Evolutionary conservation across 2,113 vertebrate species (phyloP), one percentile per base, ranked within the genome.

Genomic region (Orycteropus afer): DNA sequence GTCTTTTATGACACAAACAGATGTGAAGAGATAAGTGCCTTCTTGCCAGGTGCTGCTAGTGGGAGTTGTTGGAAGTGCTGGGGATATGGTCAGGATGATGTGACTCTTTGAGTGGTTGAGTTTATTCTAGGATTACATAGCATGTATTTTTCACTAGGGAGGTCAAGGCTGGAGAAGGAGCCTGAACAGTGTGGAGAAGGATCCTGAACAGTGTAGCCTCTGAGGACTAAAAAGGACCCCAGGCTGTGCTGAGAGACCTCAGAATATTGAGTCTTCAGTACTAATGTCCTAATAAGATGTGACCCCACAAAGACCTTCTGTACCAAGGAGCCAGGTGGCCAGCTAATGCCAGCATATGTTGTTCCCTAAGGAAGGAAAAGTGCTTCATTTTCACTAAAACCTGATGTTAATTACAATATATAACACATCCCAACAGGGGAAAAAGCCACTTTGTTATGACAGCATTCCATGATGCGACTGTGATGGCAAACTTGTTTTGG

Each of bases 371-470:
- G 86, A 93, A 80, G 49, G 65, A 79, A 81, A 92, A 91, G 29
- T 77, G 79, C 89, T 94, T 96, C 49, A 34, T 76, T 92, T 97
- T 83, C 92, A 57, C 32, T 84, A 91, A 95, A 88, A 79, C 12
- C 47, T 79, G 79, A 69, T 86, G 15, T 67, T 83, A 34, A 37
- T 77, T 94, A 15, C 89, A 86, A 86, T 45, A 23, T 40, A 55
- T n/a, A 91, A 51, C 27, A 78, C 12, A 47, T 67, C 13, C 23
- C n/a, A 78, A 84, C 42, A 25, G 25, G 67, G 63, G 45, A 42
- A 57, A 40, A 53, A 51, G 65, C 12, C 32, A 73, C 8, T 51
- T 82, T 88, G 22, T 79, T 67, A 79, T 93, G 85, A 84, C 6
- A 89, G 51, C 47, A 5, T 76, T 93, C 95, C n/a, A 40, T 71